A percentile compares a stretch with the other conserved stretches of the same genome.
These are phyloP conservation scores for Climacteris rufus DNA, from an alignment of 2,113 vertebrate species.

Conservation along the genomic window DNA sequence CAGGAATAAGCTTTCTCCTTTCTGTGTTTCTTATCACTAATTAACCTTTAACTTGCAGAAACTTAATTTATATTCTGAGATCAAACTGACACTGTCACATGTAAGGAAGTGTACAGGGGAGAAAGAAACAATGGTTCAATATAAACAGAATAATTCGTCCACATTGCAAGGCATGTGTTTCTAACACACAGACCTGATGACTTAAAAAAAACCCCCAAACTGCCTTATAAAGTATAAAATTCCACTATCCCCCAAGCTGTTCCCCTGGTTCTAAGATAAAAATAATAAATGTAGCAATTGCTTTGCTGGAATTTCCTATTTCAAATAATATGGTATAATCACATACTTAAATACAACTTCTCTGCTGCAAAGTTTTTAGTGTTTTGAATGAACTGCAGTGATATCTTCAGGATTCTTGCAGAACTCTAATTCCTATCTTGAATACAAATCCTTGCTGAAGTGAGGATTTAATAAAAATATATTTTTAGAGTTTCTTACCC, in stretches of 20 bases:
- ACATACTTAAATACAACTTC: neutral
- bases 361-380: neutral
- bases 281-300: slow-evolving; percentile 23
- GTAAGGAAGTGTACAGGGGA: neutral
- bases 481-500: neutral
- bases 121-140: neutral
- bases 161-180: neutral
- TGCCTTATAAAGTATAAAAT: neutral
- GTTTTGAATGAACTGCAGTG: neutral
- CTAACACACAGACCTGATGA: neutral
- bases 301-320: slow-evolving; percentile 61
- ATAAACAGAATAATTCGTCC: neutral
- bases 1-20: neutral
- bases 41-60: slow-evolving; percentile 3
- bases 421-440: neutral
- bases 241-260: neutral
- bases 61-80: neutral
- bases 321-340: slow-evolving; percentile 42
- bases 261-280: neutral
- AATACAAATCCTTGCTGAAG: neutral
- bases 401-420: neutral
- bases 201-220: neutral
- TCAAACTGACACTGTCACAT: neutral
- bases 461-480: neutral
- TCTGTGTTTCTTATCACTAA: neutral